Base-by-base conservation (phyloP, 1,140 invertebrate genomes). In the Plodia interpunctella region DNA sequence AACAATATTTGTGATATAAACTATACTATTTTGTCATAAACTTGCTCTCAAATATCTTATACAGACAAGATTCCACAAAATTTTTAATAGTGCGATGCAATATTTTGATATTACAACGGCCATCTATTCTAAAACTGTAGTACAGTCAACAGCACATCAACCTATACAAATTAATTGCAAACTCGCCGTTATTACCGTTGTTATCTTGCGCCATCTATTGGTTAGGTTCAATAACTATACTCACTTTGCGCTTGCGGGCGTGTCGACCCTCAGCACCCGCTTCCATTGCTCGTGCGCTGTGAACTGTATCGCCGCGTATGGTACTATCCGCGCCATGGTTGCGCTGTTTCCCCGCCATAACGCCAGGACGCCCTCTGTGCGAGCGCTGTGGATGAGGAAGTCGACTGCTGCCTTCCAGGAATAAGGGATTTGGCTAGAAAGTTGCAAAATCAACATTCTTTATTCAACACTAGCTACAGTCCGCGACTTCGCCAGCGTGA, bases 341-440 rank as follows among this genome's bases (percentile, higher is more conserved):
- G 98, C 98, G 64, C 97, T 97, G 91, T 99, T 99, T 10, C 98
- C 98, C 49, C 98, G 91, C 97, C 98, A 99, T 62, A 99, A 88
- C 60, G 95, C 95, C 6, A 94, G 65, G 18, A 97, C 83, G 2
- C 98, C 96, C 76, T 98, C 95, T 17, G 91, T 92, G 66, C 89
- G 89, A 60, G 94, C 94, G 18, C 94, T 94, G 30, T 93, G 81
- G 28, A 91, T 66, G n/a, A 99, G 76, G 90, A 98, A 99, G 51
- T 91, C 78, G 0, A 95, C 73, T 0, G 97, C 98, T 20, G 94
- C 94, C 62, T 90, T 91, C 58, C 95, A 93, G 0, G 96, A 95
- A 88, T 97, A 99, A 18, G 92, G 92, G 54, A 92, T 92, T 70
- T 97, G 92, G 17, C 93, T 93, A 73, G 11, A 65, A 35, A 60